Evolutionary conservation across 2,888 invertebrate species (phyloP), one percentile per base, ranked within the genome.

Genomic region (Blastobasis lacticolella): DNA sequence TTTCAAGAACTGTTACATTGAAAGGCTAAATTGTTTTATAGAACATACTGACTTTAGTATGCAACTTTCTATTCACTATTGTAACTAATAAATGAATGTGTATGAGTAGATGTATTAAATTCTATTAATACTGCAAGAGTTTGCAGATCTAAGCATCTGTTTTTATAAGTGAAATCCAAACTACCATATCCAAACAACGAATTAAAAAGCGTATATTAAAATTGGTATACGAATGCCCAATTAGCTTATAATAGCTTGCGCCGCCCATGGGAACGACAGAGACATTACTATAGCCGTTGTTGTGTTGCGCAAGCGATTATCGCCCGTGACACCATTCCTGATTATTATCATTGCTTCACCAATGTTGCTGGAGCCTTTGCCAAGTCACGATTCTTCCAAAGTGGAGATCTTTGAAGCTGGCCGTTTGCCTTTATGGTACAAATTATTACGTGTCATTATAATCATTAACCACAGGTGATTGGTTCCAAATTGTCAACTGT

Each of bases 271-370:
- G 81, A 83, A 80, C 73, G 61, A 57, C 66, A 61, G 68, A 69
- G 65, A 70, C 66, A 67, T 67, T 69, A 71, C 63, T 62, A 67
- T 62, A 59, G 54, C 60, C 58, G 67, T 64, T 66, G 63, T 65
- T 60, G 56, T 59, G 70, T 84, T 82, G 75, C 71, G 76, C 75
- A 80, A 83, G 73, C 71, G 67, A 78, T 82, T 75, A 80, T 78
- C 71, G 69, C 67, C 75, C 75, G 67, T 82, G 81, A 78, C 81
- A 83, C 75, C 72, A 79, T 78, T 81, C 55, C 58, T 63, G 63
- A 71, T 68, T 67, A 64, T 67, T 69, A 68, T 67, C 66, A 46
- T 56, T 50, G 51, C 43, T 45, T 56, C 49, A 54, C 62, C 61
- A 66, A 53, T 57, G 54, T 64, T 59, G 53, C 56, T 52, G 59